Evolutionary conservation across 30 jellyfish, hydroid and myxozoan genomes (phyloP).

Genomic region (Cassiopea xamachana): DNA sequence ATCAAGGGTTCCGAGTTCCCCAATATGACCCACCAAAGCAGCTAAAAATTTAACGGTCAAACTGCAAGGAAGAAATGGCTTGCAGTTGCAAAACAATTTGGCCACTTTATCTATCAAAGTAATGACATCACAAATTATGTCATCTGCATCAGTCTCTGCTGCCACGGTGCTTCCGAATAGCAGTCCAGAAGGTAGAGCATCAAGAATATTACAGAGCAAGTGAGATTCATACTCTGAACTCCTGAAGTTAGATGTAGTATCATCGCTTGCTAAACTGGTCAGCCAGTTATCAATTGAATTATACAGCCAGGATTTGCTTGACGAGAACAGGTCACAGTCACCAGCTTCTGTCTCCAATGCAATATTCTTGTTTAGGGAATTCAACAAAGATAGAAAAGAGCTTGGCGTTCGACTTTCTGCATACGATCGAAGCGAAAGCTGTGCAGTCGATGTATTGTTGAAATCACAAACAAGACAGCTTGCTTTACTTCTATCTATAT

Average conservation of each 20-base stretch:
- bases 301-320: constrained; percentile 34
- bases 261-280: not conserved
- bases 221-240: not conserved
- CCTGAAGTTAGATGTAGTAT: not conserved
- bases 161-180: constrained; percentile 10
- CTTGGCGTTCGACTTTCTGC: not conserved
- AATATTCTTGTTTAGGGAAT: constrained; percentile 24
- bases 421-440: not conserved
- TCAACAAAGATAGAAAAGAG: constrained; percentile 25
- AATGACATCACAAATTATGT: not conserved
- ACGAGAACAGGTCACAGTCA: not conserved
- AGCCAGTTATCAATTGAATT: constrained; percentile 23
- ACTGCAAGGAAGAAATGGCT: constrained; percentile 25
- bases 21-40: constrained; percentile 23
- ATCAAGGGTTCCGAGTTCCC: not conserved
- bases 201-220: constrained; percentile 6
- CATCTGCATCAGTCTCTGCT: not conserved
- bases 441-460: not conserved
- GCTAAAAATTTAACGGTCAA: constrained; percentile 16
- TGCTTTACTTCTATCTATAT: not conserved
- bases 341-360: not conserved
- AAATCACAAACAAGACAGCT: not conserved
- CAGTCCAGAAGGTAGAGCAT: constrained; percentile 34
- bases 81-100: not conserved
- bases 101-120: constrained; percentile 18